These are phyloP conservation scores for Eledona agricola DNA, from an alignment of 2,888 invertebrate genomes.

Conservation along the genomic window DNA sequence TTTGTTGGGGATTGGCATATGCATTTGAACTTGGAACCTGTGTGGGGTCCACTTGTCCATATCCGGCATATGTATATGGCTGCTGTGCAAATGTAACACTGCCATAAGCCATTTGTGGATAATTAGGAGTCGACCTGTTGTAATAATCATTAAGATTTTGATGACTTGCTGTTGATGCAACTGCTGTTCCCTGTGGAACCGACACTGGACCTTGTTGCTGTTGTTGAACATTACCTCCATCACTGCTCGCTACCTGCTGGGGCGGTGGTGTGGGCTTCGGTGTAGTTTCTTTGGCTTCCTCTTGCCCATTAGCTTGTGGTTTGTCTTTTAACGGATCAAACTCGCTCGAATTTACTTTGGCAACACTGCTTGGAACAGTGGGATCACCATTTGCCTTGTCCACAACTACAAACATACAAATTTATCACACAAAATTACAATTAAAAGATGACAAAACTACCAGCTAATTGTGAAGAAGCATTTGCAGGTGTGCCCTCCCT, in stretches of 20 bases:
- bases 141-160: constrained; percentile 55
- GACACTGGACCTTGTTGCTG: constrained; percentile 48
- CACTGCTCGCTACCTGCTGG: constrained; percentile 46
- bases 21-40: constrained; percentile 54
- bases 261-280: constrained; percentile 50
- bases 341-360: constrained; percentile 65
- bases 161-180: constrained; percentile 46
- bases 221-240: constrained; percentile 36
- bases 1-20: constrained; percentile 53
- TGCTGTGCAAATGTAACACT: constrained; percentile 55
- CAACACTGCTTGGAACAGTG: constrained; percentile 45
- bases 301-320: constrained; percentile 52
- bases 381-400: constrained; percentile 36
- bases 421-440: too few species aligned
- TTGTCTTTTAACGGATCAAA: constrained; percentile 68
- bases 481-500: constrained; percentile 40
- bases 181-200: constrained; percentile 43
- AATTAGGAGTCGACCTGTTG: constrained; percentile 49
- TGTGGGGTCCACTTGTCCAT: constrained; percentile 53
- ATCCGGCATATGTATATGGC: constrained; percentile 51
- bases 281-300: constrained; percentile 51
- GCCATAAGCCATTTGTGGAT: constrained; percentile 53
- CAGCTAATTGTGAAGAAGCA: neutral
- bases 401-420: constrained; percentile 16
- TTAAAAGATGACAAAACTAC: too few species aligned